Base-by-base conservation (phyloP, 2,888 invertebrate genomes). In the Nemurella pictetii region DNA sequence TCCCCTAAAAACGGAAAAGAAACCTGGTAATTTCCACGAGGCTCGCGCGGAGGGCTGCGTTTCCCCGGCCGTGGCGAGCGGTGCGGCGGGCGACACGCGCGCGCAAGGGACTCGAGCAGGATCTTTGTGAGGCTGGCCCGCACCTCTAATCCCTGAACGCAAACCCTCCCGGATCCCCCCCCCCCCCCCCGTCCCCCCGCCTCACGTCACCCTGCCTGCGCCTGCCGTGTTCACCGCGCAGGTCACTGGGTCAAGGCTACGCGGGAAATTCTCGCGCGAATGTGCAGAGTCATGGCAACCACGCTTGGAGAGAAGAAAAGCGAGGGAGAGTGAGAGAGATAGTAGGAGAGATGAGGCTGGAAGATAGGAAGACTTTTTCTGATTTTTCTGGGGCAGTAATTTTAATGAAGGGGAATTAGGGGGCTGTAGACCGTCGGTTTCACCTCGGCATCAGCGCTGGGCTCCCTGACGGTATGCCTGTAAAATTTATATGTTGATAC, bases 161-260 rank as follows among this genome's bases (percentile, higher is more conserved):
- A 32, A 25, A 85, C 77, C 74, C 83, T 75, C 27, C 36, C 84
- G 28, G 80, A 83, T 28, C 84, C 83, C 78, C 29, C 83, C 85
- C 27, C 77, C 83, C 27, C 77, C 15, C 7, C 28, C 82, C 85
- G 0, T 30, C 72, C 72, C 29, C 32, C 84, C 26, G 3, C 77
- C 77, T 12, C 73, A 74, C 72, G 74, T 36, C 25, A 7, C 20
- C 73, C 26, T 5, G 73, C 85, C 77, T 29, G 28, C 74, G 26
- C 74, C 29, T 85, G 85, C 86, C 86, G 86, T 83, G 85, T 84
- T 55, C 81, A 83, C 81, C 84, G 83, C 73, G 84, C 86, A 77
- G 83, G 77, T 84, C 83, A 55, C 55, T 55, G 55, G 55, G 55
- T 55, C 55, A 55, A 55, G 55, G 55, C 55, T 2, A 55, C 55